Conservation (phyloP, 2,113 vertebrate genomes). For the Eulemur rufifrons region DNA sequence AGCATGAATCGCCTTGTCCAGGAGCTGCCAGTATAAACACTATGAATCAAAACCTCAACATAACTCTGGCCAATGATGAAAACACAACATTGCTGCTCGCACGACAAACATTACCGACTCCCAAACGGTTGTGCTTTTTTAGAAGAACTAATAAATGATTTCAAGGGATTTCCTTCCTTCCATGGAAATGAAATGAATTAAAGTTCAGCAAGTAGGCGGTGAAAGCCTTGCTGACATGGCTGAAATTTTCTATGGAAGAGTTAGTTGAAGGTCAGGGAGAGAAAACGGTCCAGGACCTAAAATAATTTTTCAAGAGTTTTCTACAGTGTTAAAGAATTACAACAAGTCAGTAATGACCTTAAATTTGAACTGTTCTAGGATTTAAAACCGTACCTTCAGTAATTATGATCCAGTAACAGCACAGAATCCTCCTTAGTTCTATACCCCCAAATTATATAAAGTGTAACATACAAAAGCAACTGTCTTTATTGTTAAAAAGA, state of each 20-base stretch:
- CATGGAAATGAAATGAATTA: conserved; percentile 38
- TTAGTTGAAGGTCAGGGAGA: not conserved
- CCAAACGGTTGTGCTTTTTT: not conserved
- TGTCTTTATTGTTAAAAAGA: not conserved
- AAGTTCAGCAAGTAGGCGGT: conserved; percentile 23
- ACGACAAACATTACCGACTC: not conserved
- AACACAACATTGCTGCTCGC: not conserved
- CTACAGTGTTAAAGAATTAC: not conserved
- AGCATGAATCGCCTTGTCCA: accelerated
- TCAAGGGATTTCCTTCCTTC: conserved; percentile 12
- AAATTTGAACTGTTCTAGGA: not conserved
- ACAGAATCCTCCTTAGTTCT: not conserved
- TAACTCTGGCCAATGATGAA: not conserved
- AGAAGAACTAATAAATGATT: conserved; percentile 27
- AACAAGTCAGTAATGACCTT: not conserved
- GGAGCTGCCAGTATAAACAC: not conserved
- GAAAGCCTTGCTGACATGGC: conserved; percentile 5
- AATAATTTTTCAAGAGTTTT: conserved; percentile 28
- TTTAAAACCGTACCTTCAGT: not conserved
- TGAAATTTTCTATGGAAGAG: conserved; percentile 26
- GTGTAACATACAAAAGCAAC: not conserved
- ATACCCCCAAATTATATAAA: not conserved
- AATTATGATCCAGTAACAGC: not conserved
- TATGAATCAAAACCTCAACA: not conserved
- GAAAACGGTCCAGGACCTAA: not conserved